Conservation (phyloP, 1,140 invertebrate species). For the Brachystomella parvula region DNA sequence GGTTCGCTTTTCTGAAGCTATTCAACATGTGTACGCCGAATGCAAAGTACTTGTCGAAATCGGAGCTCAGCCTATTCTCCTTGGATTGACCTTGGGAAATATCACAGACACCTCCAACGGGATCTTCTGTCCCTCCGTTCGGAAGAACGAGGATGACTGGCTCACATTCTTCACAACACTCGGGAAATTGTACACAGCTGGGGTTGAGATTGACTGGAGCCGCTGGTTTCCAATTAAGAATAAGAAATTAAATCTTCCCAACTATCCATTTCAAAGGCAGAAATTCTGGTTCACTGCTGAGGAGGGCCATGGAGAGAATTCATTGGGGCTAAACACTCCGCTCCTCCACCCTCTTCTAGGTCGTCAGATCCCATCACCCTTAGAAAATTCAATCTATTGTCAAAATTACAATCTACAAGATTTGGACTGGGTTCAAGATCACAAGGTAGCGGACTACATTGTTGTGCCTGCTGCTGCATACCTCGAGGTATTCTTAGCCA, state of each 20-base stretch:
- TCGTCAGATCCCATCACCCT: slow-evolving; percentile 9
- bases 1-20: slow-evolving; percentile 15
- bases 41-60: slow-evolving; percentile 18
- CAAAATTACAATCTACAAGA: slow-evolving; percentile 14
- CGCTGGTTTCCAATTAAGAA: not conserved
- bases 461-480: slow-evolving; percentile 24
- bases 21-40: slow-evolving; percentile 9
- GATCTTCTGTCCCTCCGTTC: slow-evolving; percentile 16
- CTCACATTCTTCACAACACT: slow-evolving; percentile 15
- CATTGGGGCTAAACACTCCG: slow-evolving; percentile 6
- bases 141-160: slow-evolving; percentile 24
- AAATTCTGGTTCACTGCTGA: slow-evolving; percentile 17
- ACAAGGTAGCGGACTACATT: slow-evolving; percentile 16
- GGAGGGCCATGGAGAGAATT: not conserved
- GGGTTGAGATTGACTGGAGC: slow-evolving; percentile 21
- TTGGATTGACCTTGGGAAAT: slow-evolving; percentile 15
- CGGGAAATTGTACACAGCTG: slow-evolving; percentile 17
- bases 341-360: slow-evolving; percentile 23
- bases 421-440: slow-evolving; percentile 23
- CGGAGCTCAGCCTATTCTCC: slow-evolving; percentile 20
- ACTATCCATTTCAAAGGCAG: slow-evolving; percentile 23
- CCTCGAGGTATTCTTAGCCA: slow-evolving; percentile 19
- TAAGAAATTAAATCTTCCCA: slow-evolving; percentile 16
- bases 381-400: slow-evolving; percentile 9
- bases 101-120: slow-evolving; percentile 8